A percentile compares a stretch with the other conserved stretches of the same genome.
These are phyloP conservation scores for Casuarius casuarius DNA, from an alignment of 2,113 vertebrate genomes.

Conservation along the genomic window DNA sequence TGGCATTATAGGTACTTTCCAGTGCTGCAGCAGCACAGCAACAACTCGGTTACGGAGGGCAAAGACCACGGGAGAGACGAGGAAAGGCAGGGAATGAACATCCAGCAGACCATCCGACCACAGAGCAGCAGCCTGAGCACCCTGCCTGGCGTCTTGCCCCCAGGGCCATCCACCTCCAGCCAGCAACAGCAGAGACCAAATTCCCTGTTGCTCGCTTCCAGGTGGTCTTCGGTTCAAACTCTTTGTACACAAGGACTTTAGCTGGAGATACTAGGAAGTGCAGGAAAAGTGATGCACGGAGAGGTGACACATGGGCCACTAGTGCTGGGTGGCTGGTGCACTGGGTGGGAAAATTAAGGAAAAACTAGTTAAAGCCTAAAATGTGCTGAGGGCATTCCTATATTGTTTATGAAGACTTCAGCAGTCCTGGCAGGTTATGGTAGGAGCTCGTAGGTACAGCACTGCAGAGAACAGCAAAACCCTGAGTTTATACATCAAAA, in stretches of 20 bases:
- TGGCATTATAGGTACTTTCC: neutral
- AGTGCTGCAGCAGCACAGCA: neutral
- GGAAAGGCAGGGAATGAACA: neutral
- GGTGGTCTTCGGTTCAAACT: neutral
- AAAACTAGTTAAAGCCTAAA: neutral
- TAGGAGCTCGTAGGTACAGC: neutral
- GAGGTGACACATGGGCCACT: neutral
- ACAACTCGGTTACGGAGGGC: neutral
- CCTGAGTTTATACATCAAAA: neutral
- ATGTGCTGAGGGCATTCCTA: neutral
- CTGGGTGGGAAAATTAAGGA: neutral
- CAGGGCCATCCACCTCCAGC: neutral
- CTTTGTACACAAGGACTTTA: neutral
- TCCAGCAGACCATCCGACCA: neutral
- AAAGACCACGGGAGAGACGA: neutral
- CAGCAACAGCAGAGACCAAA: neutral
- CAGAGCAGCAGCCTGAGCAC: neutral
- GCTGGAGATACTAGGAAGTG: neutral
- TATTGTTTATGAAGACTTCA: neutral
- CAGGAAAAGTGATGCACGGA: neutral
- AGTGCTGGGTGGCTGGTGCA: neutral
- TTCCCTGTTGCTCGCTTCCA: neutral
- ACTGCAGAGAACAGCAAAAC: neutral
- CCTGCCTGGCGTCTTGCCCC: neutral
- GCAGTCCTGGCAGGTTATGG: neutral